Base-by-base conservation (phyloP, 2,113 vertebrate genomes). In the Aptenodytes forsteri region DNA sequence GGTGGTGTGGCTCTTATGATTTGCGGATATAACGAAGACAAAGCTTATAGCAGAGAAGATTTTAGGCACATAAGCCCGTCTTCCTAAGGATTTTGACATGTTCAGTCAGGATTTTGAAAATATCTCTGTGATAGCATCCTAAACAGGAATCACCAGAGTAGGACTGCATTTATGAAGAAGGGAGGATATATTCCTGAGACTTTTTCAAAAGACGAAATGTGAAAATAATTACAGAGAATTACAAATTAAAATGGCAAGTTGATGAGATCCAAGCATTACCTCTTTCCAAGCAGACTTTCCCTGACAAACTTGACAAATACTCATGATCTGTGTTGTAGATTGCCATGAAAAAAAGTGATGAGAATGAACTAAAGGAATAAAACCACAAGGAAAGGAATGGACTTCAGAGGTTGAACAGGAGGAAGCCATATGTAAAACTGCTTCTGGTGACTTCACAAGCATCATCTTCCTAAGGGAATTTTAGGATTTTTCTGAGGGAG, bases 151-250 rank as follows among this genome's bases (percentile, higher is more conserved):
- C 70, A 16, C 15, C 15, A 3, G 36, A 18, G 27, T 19, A 42
- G 47, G 56, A 9, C 1, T 34, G 44, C 1, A 0, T 25, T 38
- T 27, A 0, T 36, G 52, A 9, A 42, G 42, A 75, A 71, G 42
- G 42, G 25, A 71, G 12, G 30, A 21, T 20, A 4, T 25, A 11
- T 49, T 79, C 27, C 42, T 34, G 46, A 82, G 21, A 20, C 20
- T 42, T 30, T 67, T 67, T 50, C 1, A 1, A 44, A 66, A 36
- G 44, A 49, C 10, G 5, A 62, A 62, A 75, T n/a, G 29, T 44
- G 54, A 44, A 81, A 69, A 55, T 56, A 79, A 67, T 64, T 49
- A 13, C 19, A 25, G 47, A 49, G n/a, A 82, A 40, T 49, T 70
- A 29, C 49, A n/a, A 75, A 65, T 38, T 13, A 36, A 67, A 54